Conservation (phyloP, 2,113 vertebrate genomes). For the Hyperopisus bebe region DNA sequence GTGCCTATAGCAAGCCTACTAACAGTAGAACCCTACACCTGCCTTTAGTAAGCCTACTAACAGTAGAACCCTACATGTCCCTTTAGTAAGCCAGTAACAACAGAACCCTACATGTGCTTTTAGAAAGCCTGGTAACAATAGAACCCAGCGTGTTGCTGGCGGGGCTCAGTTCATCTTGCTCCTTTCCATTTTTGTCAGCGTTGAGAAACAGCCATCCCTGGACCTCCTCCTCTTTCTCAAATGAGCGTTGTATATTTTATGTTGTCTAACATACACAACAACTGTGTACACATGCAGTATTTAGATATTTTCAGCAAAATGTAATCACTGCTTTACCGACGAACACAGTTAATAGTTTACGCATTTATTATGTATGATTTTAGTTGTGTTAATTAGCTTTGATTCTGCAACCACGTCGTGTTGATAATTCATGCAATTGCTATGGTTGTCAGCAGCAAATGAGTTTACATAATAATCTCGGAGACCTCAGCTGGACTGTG, state of each 20-base stretch:
- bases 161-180: background rate
- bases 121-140: background rate
- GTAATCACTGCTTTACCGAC: background rate
- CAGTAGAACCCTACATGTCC: too few species aligned
- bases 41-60: background rate
- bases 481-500: background rate
- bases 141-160: background rate
- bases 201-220: background rate
- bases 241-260: background rate
- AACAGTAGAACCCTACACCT: background rate
- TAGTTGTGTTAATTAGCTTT: constrained; percentile 6
- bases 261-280: background rate
- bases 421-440: constrained; percentile 8
- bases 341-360: background rate
- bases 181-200: background rate
- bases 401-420: background rate
- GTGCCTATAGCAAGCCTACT: background rate
- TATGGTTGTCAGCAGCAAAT: background rate
- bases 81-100: background rate
- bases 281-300: background rate
- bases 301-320: background rate
- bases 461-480: background rate
- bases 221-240: background rate
- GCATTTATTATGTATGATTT: background rate
- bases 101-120: background rate